These are phyloP conservation scores for Daktulosphaira vitifoliae DNA, from an alignment of 1,140 invertebrate genomes.

Conservation along the genomic window DNA sequence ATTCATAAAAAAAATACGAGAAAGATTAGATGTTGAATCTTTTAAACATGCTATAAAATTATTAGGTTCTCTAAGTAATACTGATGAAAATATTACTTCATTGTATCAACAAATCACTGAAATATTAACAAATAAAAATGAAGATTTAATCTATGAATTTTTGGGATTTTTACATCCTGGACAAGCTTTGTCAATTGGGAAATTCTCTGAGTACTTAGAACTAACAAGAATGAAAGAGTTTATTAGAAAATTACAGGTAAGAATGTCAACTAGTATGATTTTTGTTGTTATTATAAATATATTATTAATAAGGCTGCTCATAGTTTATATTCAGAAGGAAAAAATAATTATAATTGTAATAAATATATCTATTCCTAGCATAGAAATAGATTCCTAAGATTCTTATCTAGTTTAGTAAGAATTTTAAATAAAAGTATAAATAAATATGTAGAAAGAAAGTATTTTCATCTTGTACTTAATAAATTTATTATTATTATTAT, in stretches of 20 bases:
- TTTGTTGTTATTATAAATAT: too few relatives aligned
- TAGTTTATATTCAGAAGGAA: too few relatives aligned
- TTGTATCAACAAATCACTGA: slow-evolving; percentile 21
- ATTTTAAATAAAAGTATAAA: too few relatives aligned
- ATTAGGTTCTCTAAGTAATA: background rate
- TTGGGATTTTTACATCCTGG: slow-evolving; percentile 22
- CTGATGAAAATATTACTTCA: slow-evolving; percentile 18
- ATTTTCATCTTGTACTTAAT: too few relatives aligned
- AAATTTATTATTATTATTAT: too few relatives aligned
- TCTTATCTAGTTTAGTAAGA: too few relatives aligned
- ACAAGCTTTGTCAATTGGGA: slow-evolving; percentile 26
- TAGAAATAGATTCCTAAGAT: too few relatives aligned
- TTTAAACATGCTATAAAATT: slow-evolving; percentile 16
- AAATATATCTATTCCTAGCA: too few relatives aligned
- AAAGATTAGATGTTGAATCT: slow-evolving; percentile 14
- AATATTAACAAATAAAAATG: slow-evolving; percentile 17
- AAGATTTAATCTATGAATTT: slow-evolving; percentile 27
- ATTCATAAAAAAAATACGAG: slow-evolving; percentile 25
- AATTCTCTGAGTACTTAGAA: slow-evolving; percentile 19
- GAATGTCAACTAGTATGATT: too few relatives aligned
- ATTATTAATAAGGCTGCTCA: too few relatives aligned
- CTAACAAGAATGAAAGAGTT: slow-evolving; percentile 28
- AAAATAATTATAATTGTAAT: too few relatives aligned
- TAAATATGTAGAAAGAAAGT: too few relatives aligned
- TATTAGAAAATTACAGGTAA: slow-evolving; percentile 29